These are phyloP conservation scores for Clarias magur DNA, from an alignment of 2,113 vertebrate species.

Conservation along the genomic window DNA sequence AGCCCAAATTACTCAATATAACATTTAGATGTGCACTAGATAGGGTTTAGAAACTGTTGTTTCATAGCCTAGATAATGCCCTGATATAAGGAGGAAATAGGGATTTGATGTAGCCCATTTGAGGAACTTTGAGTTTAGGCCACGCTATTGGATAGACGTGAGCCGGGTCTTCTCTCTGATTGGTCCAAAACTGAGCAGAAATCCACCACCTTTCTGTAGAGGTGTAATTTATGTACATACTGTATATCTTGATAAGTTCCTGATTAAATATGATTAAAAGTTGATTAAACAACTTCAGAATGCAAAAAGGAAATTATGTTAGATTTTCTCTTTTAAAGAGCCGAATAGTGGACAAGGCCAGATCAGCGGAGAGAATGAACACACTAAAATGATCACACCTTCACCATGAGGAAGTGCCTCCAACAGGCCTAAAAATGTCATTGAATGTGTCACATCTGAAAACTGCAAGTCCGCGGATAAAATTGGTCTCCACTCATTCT, in stretches of 20 bases:
- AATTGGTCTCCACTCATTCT: background rate
- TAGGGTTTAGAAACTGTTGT: background rate
- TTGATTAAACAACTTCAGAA: background rate
- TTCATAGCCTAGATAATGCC: background rate
- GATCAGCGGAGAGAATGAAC: background rate
- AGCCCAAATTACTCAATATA: background rate
- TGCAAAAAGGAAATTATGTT: background rate
- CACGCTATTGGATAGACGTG: conserved; percentile 60
- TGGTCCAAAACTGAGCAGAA: conserved; percentile 62
- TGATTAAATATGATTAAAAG: background rate
- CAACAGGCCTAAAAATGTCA: background rate
- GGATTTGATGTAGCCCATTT: background rate
- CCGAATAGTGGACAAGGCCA: background rate
- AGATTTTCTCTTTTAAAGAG: background rate
- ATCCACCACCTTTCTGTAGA: background rate
- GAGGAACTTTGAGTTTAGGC: conserved; percentile 45
- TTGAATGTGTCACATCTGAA: background rate
- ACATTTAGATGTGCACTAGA: background rate
- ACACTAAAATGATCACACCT: background rate
- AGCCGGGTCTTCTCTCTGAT: conserved; percentile 48
- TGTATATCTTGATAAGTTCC: background rate
- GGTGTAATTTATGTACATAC: background rate
- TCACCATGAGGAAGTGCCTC: background rate
- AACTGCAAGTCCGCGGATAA: background rate
- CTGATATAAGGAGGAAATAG: background rate